Base-by-base conservation (phyloP, 2,113 vertebrate genomes). In the Alethe castanea region DNA sequence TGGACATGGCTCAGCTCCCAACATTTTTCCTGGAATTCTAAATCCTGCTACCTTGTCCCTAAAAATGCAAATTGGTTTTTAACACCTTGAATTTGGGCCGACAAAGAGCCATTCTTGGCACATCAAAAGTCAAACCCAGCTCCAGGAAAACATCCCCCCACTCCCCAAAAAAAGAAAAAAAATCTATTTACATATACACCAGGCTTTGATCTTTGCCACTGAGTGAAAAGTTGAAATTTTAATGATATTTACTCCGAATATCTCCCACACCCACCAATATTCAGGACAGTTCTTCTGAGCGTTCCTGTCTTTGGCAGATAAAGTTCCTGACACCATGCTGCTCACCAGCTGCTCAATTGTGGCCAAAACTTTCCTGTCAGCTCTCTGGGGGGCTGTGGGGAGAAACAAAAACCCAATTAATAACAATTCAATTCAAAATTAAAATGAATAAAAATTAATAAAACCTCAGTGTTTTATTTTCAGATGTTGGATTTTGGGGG, bases 311-410 rank as follows among this genome's bases (percentile, higher is more conserved):
- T 95, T 97, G 87, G 95, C 97, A 69, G 97, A 96, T 42, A 98
- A 50, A 42, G 83, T 80, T 83, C 98, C 98, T 20, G 94, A 88
- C 29, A 97, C 56, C 4, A 97, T 72, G 26, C 90, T 78, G 10
- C 81, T 88, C 65, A 98, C 97, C 5, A 98, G 91, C 81, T 97
- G 91, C 22, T 98, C 98, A 3, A 98, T 98, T 2, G 92, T 96
- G 81, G 96, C 97, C 18, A 96, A 81, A 38, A 97, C 95, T 22
- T 90, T 98, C 72, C 52, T 96, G 47, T 98, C 98, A 5, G 98
- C 98, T 64, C 97, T 92, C 19, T 97, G 98, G 0, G 94, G 97
- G 54, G 79, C 94, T 65, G 91, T 17, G 88, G 93, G 81, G 26
- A 90, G 70, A 66, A 61, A 53, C 1, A 52, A 29, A 52, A 47